These are phyloP conservation scores for Triplophysa dalaica DNA, from an alignment of 2,113 vertebrate genomes.

Conservation along the genomic window DNA sequence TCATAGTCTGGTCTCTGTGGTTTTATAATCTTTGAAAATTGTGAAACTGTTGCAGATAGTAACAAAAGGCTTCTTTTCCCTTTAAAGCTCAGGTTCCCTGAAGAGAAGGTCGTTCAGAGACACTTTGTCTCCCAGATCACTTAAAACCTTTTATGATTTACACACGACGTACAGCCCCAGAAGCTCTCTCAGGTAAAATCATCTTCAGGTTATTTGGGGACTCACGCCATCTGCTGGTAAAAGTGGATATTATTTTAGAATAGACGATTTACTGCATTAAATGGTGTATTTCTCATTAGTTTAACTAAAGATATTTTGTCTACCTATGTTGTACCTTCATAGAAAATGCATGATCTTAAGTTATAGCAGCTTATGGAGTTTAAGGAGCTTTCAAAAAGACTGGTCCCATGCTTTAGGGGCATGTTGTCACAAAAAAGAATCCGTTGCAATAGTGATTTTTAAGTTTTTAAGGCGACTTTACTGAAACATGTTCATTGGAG, in stretches of 20 bases:
- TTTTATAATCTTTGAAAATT: not conserved
- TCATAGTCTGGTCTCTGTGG: not conserved
- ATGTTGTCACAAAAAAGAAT: no score
- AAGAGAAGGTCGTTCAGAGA: constrained; percentile 67
- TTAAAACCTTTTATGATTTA: constrained; percentile 75
- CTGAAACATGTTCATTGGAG: no score
- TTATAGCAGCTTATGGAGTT: no score
- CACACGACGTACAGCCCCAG: constrained; percentile 66
- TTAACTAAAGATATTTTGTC: no score
- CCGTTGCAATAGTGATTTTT: no score
- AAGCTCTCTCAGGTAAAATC: constrained; percentile 45
- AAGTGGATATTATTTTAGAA: not conserved
- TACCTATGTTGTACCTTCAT: no score
- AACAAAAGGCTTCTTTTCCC: not conserved
- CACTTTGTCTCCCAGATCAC: constrained; percentile 66
- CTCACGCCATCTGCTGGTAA: constrained; percentile 9
- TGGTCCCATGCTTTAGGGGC: no score
- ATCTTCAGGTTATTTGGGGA: not conserved
- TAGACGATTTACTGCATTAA: no score
- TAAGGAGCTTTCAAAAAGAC: no score
- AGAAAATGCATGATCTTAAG: no score
- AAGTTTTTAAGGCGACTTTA: no score
- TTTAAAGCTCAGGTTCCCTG: constrained; percentile 68
- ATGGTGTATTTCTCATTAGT: no score
- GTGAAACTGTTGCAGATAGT: not conserved